Base-by-base conservation (phyloP, 2,888 invertebrate genomes). In the Chalcosyrphus nemorum region DNA sequence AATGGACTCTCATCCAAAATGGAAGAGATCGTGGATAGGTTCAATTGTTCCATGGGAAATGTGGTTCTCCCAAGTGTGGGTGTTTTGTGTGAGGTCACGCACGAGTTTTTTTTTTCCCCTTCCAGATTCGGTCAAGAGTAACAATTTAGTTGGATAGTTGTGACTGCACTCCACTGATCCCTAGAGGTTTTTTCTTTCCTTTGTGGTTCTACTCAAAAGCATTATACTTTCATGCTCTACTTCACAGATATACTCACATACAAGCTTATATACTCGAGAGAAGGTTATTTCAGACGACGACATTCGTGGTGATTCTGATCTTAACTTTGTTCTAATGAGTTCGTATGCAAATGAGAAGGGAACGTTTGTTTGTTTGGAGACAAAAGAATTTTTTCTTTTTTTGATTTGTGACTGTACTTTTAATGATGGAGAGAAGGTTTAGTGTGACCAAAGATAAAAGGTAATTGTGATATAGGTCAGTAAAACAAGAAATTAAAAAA, bases 1-100 rank as follows among this genome's bases (percentile, higher is more conserved):
- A 81, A 76, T 81, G 70, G 78, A 78, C 78, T 72, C 65, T 72
- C 76, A 76, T 57, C 75, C 47, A 63, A 63, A 66, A 80, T 66
- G 78, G 50, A 65, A 74, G 45, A 52, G 65, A 74, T 66, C 80
- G 74, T 80, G 80, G 74, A 72, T 78, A 57, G 21, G 50, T 63
- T 77, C 71, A 77, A 56, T 71, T 77, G 54, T 32, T 61, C 32
- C 41, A 29, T 13, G 13, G 32, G 32, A 74, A 35, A 38, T 7
- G n/a, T 35, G 2, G 7, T 6, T 13, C 24, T 24, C 4, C 19
- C 9, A 19, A n/a, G 5, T 6, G 4, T 35, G 7, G 24, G n/a
- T 45, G 17, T 41, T 38, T 59, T 63, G 57, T 63, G 57, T 35
- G 19, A 47, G 81, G 82, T 78, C 50, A 68, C 59, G 68, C 72